Evolutionary conservation across 2,113 vertebrate species (phyloP).

Genomic region (Coreoperca whiteheadi): DNA sequence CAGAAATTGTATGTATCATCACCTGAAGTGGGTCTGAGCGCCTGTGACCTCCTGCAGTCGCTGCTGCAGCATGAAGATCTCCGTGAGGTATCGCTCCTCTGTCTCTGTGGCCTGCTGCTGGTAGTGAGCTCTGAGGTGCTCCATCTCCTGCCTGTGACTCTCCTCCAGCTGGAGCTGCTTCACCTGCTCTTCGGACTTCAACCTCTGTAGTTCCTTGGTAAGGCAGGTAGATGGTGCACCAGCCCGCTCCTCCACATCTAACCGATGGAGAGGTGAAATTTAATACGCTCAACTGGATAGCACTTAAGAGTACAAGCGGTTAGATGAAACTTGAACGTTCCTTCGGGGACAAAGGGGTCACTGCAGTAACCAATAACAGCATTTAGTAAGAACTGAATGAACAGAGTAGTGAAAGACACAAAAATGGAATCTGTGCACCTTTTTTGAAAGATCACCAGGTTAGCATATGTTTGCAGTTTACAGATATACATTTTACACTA

Average conservation of each 20-base stretch:
- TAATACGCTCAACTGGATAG: neutral
- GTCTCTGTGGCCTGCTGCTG: conserved; percentile 86
- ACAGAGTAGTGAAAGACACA: neutral
- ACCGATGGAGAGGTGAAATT: neutral
- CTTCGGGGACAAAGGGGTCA: neutral
- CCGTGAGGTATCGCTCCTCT: conserved; percentile 82
- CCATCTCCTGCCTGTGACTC: conserved; percentile 85
- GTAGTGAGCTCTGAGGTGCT: conserved; percentile 85
- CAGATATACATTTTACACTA: neutral
- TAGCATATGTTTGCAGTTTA: neutral
- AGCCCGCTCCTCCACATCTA: conserved; percentile 48
- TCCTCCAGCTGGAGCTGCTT: conserved; percentile 83
- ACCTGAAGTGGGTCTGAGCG: conserved; percentile 82
- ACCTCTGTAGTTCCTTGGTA: conserved; percentile 69
- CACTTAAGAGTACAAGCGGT: conserved; percentile 22
- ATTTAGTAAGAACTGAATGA: neutral
- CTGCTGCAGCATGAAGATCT: conserved; percentile 86
- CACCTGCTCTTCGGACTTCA: conserved; percentile 80
- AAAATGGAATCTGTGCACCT: neutral
- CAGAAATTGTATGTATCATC: conserved; percentile 27
- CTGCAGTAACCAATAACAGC: conserved; percentile 7
- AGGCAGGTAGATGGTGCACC: conserved; percentile 46
- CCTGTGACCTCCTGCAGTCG: conserved; percentile 80
- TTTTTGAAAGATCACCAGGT: neutral
- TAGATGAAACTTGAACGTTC: conserved; percentile 21